A percentile compares a stretch with the other conserved stretches of the same genome.
phyloP scores from a whole-genome alignment of 1,140 invertebrate species.

The Cyphomyrmex costatus region DNA sequence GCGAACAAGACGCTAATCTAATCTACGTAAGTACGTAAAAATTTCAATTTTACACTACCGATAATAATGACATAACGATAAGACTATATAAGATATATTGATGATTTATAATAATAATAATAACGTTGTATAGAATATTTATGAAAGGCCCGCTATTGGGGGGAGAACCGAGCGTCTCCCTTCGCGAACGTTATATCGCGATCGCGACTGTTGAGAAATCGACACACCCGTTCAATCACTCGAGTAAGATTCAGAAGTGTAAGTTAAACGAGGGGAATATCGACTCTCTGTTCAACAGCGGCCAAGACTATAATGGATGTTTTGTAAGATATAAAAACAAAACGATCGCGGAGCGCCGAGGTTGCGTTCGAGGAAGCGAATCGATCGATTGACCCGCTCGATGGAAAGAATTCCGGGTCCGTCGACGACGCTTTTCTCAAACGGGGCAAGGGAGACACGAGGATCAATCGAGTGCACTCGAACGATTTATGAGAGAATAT shows the following conservation, averaged over 20 bases:
- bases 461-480: conserved; percentile 63
- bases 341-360: conserved; percentile 65
- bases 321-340: conserved; percentile 85
- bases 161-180: conserved; percentile 76
- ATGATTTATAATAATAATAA: conserved; percentile 87
- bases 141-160: conserved; percentile 85
- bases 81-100: conserved; percentile 85
- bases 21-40: conserved; percentile 86
- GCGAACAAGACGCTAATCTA: conserved; percentile 82
- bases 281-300: conserved; percentile 75
- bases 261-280: conserved; percentile 2
- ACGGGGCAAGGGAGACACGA: conserved; percentile 43
- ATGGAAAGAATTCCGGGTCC: conserved; percentile 50
- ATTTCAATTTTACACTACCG: conserved; percentile 87
- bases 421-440: conserved; percentile 69
- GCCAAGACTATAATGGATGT: conserved; percentile 85
- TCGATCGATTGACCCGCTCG: conserved; percentile 66
- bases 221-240: conserved; percentile 23
- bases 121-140: conserved; percentile 87
- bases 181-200: conserved; percentile 55
- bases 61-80: conserved; percentile 87
- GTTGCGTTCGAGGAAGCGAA: conserved; percentile 68
- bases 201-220: conserved; percentile 38
- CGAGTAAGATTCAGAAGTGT: conserved; percentile 34
- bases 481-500: conserved; percentile 51